Conservation (phyloP, 2,888 invertebrate species). For the Salticus scenicus region DNA sequence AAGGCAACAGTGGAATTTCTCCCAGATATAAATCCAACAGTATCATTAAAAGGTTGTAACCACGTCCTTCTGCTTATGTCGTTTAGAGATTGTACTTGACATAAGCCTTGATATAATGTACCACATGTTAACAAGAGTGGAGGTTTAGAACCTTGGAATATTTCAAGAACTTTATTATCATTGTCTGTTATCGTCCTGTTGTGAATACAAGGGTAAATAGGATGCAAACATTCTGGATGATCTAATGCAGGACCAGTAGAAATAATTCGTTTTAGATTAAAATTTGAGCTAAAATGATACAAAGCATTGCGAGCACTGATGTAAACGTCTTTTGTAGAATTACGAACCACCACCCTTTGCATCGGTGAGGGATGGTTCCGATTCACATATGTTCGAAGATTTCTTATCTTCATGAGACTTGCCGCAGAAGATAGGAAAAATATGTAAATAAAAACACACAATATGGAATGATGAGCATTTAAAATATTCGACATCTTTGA, state of each 20-base stretch:
- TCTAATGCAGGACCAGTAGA: constrained; percentile 61
- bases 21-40: constrained; percentile 43
- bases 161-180: constrained; percentile 45
- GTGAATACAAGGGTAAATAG: constrained; percentile 29
- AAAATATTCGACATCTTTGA: neutral
- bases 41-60: constrained; percentile 44
- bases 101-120: constrained; percentile 68
- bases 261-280: constrained; percentile 17
- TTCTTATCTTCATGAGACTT: neutral
- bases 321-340: constrained; percentile 44
- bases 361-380: constrained; percentile 13
- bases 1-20: constrained; percentile 48
- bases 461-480: neutral
- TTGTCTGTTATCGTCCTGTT: constrained; percentile 26
- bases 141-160: constrained; percentile 15
- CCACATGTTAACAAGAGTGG: constrained; percentile 60
- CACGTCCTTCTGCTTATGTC: constrained; percentile 5
- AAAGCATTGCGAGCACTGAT: constrained; percentile 56
- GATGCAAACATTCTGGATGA: constrained; percentile 40
- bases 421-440: neutral
- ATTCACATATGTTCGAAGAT: neutral
- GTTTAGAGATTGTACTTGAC: constrained; percentile 32
- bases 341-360: constrained; percentile 40
- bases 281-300: constrained; percentile 44
- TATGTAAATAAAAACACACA: neutral